Conservation (phyloP, 2,113 vertebrate genomes). For the Sarotherodon lohbergeri region DNA sequence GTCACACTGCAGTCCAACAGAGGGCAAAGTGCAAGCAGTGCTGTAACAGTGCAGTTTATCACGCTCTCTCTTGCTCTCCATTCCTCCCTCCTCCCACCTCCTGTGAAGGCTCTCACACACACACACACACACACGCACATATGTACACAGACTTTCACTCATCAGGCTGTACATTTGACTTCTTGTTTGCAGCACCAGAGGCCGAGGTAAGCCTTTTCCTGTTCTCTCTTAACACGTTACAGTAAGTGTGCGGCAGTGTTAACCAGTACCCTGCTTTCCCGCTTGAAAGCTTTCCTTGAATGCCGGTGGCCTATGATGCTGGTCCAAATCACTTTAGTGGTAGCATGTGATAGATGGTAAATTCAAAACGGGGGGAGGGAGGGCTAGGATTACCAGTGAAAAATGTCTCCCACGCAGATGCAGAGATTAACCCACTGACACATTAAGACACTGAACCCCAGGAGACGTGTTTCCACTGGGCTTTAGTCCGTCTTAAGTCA, state of each 20-base stretch:
- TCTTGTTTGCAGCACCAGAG: neutral
- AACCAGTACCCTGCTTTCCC: neutral
- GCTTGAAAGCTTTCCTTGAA: neutral
- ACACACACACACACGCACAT: conserved; percentile 21
- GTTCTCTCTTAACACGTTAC: neutral
- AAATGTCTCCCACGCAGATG: neutral
- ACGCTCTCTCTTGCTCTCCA: neutral
- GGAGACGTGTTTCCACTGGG: conserved; percentile 4
- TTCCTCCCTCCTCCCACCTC: conserved; percentile 30
- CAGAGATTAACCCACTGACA: conserved; percentile 30
- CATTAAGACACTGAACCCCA: conserved; percentile 5
- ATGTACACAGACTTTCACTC: conserved; percentile 44
- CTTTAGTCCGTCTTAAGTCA: neutral
- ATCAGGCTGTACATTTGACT: conserved; percentile 7
- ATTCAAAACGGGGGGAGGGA: neutral
- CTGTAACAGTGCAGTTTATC: conserved; percentile 21
- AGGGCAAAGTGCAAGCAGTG: conserved; percentile 60
- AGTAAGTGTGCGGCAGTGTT: neutral
- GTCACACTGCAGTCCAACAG: conserved; percentile 36
- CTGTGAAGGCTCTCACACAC: conserved; percentile 38
- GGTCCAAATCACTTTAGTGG: neutral
- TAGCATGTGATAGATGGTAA: conserved; percentile 23
- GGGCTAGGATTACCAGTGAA: neutral
- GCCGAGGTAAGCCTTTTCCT: conserved; percentile 35
- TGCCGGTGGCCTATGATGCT: neutral